These are phyloP conservation scores for Drosophila macrospina DNA, from an alignment of 2,888 invertebrate genomes.

Conservation along the genomic window DNA sequence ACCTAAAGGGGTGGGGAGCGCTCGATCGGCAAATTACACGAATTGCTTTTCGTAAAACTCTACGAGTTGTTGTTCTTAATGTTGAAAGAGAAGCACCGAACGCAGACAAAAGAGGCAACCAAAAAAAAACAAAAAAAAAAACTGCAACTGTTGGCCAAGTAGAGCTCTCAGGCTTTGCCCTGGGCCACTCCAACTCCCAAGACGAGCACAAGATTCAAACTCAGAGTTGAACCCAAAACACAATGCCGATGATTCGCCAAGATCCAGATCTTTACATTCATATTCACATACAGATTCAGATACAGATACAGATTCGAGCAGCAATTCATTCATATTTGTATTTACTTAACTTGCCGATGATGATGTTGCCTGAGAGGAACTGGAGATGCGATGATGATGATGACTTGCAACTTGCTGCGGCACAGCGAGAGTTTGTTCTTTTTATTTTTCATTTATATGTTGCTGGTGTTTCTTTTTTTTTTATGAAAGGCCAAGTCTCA, in stretches of 20 bases:
- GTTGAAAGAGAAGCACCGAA: conserved; percentile 32
- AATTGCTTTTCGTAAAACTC: conserved; percentile 54
- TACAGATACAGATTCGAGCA: conserved; percentile 34
- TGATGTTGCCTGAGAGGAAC: conserved; percentile 51
- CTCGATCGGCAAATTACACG: conserved; percentile 61
- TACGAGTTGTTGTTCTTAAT: conserved; percentile 9
- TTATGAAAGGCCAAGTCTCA: conserved; percentile 58
- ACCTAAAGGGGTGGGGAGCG: conserved; percentile 5
- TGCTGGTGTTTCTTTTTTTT: conserved; percentile 33
- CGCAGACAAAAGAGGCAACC: conserved; percentile 42
- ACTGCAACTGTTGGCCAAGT: conserved; percentile 65
- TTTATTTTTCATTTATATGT: conserved; percentile 25
- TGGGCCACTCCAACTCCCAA: conserved; percentile 53
- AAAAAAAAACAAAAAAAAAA: conserved; percentile 22
- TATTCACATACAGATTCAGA: conserved; percentile 17
- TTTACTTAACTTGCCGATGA: conserved; percentile 73
- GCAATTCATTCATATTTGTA: conserved; percentile 78
- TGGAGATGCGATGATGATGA: conserved; percentile 66
- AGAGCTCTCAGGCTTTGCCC: conserved; percentile 65
- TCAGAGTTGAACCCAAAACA: conserved; percentile 33
- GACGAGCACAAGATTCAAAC: conserved; percentile 13
- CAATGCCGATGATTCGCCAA: conserved; percentile 74
- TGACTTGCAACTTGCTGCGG: conserved; percentile 67
- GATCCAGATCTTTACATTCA: conserved; percentile 60
- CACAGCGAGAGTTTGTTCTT: conserved; percentile 54